Evolutionary conservation across 2,888 invertebrate species (phyloP), one percentile per base, ranked within the genome.

Genomic region (Drosophila mimetica): DNA sequence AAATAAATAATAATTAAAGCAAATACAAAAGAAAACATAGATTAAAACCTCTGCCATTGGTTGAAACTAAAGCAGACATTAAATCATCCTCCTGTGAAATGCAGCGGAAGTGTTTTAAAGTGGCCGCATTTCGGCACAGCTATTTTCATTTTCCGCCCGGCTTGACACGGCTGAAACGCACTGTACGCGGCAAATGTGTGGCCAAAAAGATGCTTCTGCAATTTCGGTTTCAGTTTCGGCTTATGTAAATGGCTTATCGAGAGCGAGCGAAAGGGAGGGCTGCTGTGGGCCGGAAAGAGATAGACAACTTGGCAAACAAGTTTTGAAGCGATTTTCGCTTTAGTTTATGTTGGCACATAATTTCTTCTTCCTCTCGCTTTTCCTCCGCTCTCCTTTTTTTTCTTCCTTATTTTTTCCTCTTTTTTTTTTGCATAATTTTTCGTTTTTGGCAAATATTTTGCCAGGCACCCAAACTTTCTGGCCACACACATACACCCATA

Each of bases 341-440:
- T 84, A 86, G 77, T 86, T 86, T 83, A 74, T 86, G 84, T 77
- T 80, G 76, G 80, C 84, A 76, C 78, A 86, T 86, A 55, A 74
- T 84, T 86, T 81, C 58, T 46, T 64, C 64, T 36, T 13, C 48
- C 47, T n/a, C 39, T n/a, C 20, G 4, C n/a, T 20, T 14, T 50
- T 54, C 14, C 52, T 51, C 6, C 18, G 7, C 13, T 6, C 11
- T 7, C 6, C 32, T 52, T 16, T 28, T 42, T 18, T 6, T n/a
- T 2, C 22, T n/a, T 18, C 18, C 9, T 25, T 25, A 25, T 25
- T 25, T 25, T 4, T 25, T 9, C 13, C 2, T 22, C 13, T 36
- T 44, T 64, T 64, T 36, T 63, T 64, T 64, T 69, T 67, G 67
- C 67, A 69, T 67, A 67, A 69, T 67, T 67, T 69, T 69, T 69